Conservation (phyloP, 1,140 invertebrate species). For the Cecropterus lyciades region DNA sequence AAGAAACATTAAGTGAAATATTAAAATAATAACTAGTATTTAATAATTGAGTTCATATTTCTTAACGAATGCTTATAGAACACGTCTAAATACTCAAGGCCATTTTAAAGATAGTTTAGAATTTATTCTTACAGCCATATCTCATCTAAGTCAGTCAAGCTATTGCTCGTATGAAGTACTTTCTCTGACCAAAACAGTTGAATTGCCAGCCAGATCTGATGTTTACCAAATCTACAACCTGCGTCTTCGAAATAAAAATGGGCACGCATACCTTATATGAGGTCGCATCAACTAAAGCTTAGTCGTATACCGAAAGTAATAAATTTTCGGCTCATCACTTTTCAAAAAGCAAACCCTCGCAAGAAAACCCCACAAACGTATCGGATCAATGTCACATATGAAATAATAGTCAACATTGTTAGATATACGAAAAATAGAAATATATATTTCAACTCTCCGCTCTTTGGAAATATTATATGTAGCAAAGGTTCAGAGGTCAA, state of each 20-base stretch:
- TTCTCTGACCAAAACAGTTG: too few relatives aligned
- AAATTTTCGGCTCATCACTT: not conserved
- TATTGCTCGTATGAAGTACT: too few relatives aligned
- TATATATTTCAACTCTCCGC: not conserved
- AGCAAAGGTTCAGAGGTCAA: not conserved
- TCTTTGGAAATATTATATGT: not conserved
- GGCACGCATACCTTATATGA: too few relatives aligned
- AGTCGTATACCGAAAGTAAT: not conserved
- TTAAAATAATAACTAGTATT: not conserved
- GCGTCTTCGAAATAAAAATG: too few relatives aligned
- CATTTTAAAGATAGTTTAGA: too few relatives aligned
- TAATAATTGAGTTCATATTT: not conserved
- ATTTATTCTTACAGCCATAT: too few relatives aligned
- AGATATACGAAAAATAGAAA: not conserved
- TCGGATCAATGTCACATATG: slow-evolving; percentile 1
- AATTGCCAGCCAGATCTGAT: too few relatives aligned
- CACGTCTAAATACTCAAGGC: too few relatives aligned
- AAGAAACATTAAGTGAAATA: not conserved
- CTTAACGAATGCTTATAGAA: not conserved
- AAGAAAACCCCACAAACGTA: not conserved
- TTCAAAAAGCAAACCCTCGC: not conserved
- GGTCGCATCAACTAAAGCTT: too few relatives aligned
- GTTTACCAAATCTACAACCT: too few relatives aligned
- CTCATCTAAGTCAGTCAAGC: too few relatives aligned
- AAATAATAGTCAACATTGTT: not conserved